Base-by-base conservation (phyloP, 2,113 vertebrate species). In the Nipponia nippon region DNA sequence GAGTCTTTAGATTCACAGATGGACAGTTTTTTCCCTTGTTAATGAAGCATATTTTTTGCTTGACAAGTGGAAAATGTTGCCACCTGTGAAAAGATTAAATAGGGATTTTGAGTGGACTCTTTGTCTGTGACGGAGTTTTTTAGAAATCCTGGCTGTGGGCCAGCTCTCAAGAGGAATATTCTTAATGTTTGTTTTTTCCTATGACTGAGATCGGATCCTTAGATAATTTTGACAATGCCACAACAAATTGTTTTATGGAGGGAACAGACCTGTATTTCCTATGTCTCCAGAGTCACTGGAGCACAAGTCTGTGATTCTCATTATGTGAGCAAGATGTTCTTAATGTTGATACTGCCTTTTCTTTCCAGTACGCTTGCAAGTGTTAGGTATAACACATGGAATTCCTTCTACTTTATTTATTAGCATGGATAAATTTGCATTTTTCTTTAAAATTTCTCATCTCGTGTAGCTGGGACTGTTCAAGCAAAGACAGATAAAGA, bases 141-240 rank as follows among this genome's bases (percentile, higher is more conserved):
- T 10, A 87, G 61, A 75, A 90, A 93, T 53, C 72, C 69, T 89
- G 95, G 59, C 88, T 72, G 36, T 47, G 80, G 76, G 56, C 58
- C 95, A 87, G 83, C 81, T 95, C 93, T 96, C 95, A 70, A 84
- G 87, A 97, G 79, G 46, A 77, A 89, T 91, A 95, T 30, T 94
- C 76, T 63, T 95, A 91, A 92, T 65, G 83, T 78, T 95, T 97
- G 78, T 86, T 96, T 96, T 95, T 84, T 90, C 82, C 92, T 95
- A 50, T 69, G 85, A 67, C 92, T 73, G 77, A 94, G 87, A 96
- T 89, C 0, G 0, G 69, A 93, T 87, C 82, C 55, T 95, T 87
- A 92, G 95, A 97, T 94, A 95, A 94, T 65, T 93, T 67, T 95
- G 77, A 96, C 79, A 92, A 86, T 84, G 78, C 88, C 94, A 97